These are phyloP conservation scores for Caloenas nicobarica DNA, from an alignment of 2,113 vertebrate genomes.

Conservation along the genomic window DNA sequence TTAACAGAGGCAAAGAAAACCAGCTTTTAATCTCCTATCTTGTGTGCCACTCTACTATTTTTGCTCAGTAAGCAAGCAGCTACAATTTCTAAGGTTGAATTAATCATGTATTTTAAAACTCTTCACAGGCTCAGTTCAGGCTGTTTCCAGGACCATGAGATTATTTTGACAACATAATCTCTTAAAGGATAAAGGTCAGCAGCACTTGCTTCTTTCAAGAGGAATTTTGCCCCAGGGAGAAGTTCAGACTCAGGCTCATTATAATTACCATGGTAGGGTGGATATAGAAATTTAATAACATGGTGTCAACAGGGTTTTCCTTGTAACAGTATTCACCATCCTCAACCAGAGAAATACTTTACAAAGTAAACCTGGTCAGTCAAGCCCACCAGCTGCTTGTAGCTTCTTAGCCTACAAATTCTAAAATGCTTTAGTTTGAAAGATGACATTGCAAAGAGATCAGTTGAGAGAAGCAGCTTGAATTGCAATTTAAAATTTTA, in stretches of 20 bases:
- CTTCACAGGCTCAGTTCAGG: not conserved
- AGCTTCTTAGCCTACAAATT: not conserved
- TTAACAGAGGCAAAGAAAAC: not conserved
- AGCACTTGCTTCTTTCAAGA: constrained; percentile 14
- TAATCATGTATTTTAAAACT: not conserved
- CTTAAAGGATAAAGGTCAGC: constrained; percentile 12
- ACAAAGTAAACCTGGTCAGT: not conserved
- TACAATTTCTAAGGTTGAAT: not conserved
- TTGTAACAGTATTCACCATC: not conserved
- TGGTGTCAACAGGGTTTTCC: not conserved
- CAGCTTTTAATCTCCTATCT: not conserved
- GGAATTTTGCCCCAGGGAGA: not conserved
- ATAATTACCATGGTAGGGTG: not conserved
- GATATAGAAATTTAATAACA: not conserved
- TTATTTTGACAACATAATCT: constrained; percentile 36
- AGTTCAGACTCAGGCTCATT: not conserved
- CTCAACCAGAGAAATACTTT: not conserved
- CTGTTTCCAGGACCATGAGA: not conserved
- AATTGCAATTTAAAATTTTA: not conserved
- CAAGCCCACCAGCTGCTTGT: not conserved
- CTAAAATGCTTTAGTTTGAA: not conserved
- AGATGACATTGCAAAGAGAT: not conserved
- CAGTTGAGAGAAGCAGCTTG: not conserved
- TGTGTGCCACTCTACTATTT: not conserved
- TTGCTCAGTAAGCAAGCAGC: not conserved